Base-by-base conservation (phyloP, 2,888 invertebrate genomes). In the Pheosia gnoma region DNA sequence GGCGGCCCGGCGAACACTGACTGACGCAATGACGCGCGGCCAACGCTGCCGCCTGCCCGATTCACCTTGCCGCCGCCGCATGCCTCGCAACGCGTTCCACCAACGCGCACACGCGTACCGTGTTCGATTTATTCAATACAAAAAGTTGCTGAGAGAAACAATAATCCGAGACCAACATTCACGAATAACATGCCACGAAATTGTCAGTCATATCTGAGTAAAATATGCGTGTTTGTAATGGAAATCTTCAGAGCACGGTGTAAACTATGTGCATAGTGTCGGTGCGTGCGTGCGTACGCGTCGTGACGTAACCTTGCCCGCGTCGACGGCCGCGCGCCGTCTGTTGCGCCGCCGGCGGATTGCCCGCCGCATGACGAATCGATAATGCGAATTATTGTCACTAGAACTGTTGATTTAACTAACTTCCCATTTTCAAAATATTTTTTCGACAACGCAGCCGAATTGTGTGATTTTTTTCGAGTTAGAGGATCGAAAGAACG, bases 1-100 rank as follows among this genome's bases (percentile, higher is more conserved):
- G 79, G 81, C 89, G 82, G 82, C 82, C 84, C 83, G 90, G 87
- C 89, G 75, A 86, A 76, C 89, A 92, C 92, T 93, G 85, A 59
- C 70, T 72, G 25, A 25, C 25, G 25, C 25, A 25, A 25, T 25
- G 25, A 25, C 25, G 72, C 25, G 36, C 10, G 37, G 37, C 53
- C 37, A 37, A 37, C 25, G 25, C 60, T 57, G 56, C n/a, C n/a
- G n/a, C n/a, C n/a, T n/a, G n/a, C 58, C 58, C 66, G 67, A 77
- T 73, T 77, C 75, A 75, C 74, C 74, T 75, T 73, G 75, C 10
- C 52, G 36, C 59, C 70, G 66, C 65, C 64, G 65, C 65, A 62
- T 64, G 67, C 64, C 62, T 61, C 25, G 13, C 56, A 45, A 9
- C 60, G 72, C 75, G 77, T 75, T 77, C 74, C 74, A 71, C 64